These are phyloP conservation scores for Anticlea derivata DNA, from an alignment of 2,888 invertebrate genomes.

Conservation along the genomic window DNA sequence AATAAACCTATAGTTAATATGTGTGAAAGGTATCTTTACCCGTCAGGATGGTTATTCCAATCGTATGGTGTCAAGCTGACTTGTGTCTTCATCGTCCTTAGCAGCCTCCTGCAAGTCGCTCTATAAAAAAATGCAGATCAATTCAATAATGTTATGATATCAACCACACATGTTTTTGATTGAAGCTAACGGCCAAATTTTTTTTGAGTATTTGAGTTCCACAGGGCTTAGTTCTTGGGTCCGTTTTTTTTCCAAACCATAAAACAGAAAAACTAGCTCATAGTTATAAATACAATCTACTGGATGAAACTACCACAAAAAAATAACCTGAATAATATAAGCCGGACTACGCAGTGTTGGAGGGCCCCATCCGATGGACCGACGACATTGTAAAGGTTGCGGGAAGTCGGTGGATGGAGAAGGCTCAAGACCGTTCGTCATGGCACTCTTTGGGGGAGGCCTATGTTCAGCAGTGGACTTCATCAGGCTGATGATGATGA, in stretches of 20 bases:
- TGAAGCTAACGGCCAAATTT: too few species aligned
- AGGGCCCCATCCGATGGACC: too few species aligned
- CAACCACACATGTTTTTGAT: too few species aligned
- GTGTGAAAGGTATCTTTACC: slow-evolving; percentile 40
- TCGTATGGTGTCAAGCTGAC: slow-evolving; percentile 48
- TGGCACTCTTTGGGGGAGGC: too few species aligned
- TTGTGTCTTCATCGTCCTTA: slow-evolving; percentile 48
- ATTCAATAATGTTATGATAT: background rate
- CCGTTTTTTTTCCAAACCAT: background rate
- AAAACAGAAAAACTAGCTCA: background rate
- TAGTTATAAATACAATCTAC: background rate
- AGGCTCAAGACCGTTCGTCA: too few species aligned
- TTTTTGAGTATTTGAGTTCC: background rate
- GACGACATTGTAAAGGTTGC: too few species aligned
- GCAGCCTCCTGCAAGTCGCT: slow-evolving; percentile 49
- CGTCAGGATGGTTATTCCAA: slow-evolving; percentile 47
- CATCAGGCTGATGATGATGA: too few species aligned
- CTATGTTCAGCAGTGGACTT: too few species aligned
- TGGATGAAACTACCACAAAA: background rate
- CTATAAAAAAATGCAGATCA: slow-evolving; percentile 39
- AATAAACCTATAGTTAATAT: too few species aligned
- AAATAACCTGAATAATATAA: background rate
- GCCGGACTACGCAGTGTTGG: too few species aligned
- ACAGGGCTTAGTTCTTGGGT: background rate
- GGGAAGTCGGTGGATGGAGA: too few species aligned